phyloP scores from a whole-genome alignment of 2,113 vertebrate genomes.

The Marmota monax region DNA sequence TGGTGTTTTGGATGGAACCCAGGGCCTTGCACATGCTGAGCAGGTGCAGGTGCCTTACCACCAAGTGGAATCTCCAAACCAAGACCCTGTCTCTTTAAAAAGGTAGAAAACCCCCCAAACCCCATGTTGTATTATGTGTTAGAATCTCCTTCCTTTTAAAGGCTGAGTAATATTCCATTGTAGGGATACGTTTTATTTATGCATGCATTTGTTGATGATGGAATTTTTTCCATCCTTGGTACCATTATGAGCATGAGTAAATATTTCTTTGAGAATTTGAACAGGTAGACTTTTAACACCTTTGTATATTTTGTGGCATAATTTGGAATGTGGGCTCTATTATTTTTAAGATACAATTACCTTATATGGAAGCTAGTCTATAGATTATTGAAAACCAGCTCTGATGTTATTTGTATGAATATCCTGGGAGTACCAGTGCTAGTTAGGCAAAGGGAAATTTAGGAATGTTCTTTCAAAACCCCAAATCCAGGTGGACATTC shows the following conservation, averaged over 20 bases:
- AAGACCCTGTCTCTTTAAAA: neutral
- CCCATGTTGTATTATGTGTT: neutral
- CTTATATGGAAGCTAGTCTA: neutral
- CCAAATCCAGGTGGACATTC: neutral
- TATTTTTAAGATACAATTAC: neutral
- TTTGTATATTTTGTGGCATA: neutral
- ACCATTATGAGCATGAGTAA: neutral
- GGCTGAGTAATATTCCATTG: neutral
- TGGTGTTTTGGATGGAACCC: neutral
- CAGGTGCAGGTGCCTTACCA: too few species aligned
- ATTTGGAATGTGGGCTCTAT: neutral
- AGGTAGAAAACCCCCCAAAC: neutral
- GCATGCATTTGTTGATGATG: neutral
- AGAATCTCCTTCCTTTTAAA: constrained; percentile 20
- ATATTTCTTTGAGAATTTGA: constrained; percentile 25
- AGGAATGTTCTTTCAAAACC: neutral
- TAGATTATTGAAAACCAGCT: neutral
- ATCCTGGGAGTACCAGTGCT: neutral
- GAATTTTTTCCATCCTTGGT: neutral
- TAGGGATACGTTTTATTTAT: neutral
- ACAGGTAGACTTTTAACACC: neutral
- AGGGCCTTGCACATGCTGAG: neutral
- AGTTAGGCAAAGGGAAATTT: neutral
- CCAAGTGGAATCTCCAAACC: neutral
- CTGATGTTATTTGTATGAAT: neutral